Evolutionary conservation across 2,888 invertebrate species (phyloP).

Genomic region (Amphimallon solstitiale): DNA sequence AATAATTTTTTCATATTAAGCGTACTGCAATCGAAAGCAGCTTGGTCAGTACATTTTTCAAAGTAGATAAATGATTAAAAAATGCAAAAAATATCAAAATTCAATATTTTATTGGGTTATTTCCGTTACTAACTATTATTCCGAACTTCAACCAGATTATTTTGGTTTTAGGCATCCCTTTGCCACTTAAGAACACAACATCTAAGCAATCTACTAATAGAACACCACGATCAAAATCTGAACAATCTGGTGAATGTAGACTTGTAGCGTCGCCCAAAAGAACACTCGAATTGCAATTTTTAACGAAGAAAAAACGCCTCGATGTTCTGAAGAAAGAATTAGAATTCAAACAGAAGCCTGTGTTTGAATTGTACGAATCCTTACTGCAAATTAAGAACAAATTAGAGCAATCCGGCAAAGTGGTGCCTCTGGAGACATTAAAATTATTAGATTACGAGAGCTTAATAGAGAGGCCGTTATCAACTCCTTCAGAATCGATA

Average conservation of each 20-base stretch:
- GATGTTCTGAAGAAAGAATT: constrained; percentile 55
- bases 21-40: too few species aligned
- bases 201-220: constrained; percentile 28
- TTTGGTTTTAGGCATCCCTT: constrained; percentile 32
- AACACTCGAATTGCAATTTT: constrained; percentile 56
- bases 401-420: constrained; percentile 56
- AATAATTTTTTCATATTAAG: too few species aligned
- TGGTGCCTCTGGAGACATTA: constrained; percentile 50
- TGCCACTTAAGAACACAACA: constrained; percentile 31
- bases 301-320: constrained; percentile 57
- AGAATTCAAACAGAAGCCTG: constrained; percentile 56
- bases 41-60: too few species aligned
- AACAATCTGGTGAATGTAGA: constrained; percentile 14
- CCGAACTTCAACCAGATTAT: too few species aligned
- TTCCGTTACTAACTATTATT: background rate
- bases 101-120: too few species aligned
- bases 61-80: too few species aligned
- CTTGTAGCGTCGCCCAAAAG: constrained; percentile 28
- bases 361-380: constrained; percentile 56
- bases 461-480: background rate
- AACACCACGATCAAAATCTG: constrained; percentile 15
- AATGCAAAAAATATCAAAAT: too few species aligned
- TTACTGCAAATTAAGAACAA: constrained; percentile 57
- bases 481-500: constrained; percentile 40
- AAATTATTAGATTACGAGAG: constrained; percentile 35